A percentile compares a stretch with the other conserved stretches of the same genome.
These are phyloP conservation scores for Podilymbus podiceps DNA, from an alignment of 2,113 vertebrate species.

Conservation along the genomic window DNA sequence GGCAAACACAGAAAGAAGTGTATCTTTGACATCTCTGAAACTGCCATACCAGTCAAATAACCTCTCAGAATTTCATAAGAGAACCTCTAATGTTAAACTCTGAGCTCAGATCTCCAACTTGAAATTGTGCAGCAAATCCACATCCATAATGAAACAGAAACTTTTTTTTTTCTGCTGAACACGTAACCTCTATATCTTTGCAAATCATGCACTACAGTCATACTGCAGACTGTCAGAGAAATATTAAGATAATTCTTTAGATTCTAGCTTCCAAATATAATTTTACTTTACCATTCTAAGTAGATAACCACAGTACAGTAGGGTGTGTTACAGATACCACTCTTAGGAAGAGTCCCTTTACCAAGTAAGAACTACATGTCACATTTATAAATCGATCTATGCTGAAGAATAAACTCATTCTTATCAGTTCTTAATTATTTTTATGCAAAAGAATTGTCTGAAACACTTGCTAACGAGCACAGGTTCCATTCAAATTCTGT, in stretches of 20 bases:
- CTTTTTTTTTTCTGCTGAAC: not conserved
- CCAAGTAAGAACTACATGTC: not conserved
- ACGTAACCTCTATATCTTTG: not conserved
- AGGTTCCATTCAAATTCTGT: not conserved
- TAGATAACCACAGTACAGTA: not conserved
- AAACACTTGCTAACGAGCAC: not conserved
- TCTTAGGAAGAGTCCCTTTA: not conserved
- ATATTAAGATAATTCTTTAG: not conserved
- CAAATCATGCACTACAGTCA: not conserved
- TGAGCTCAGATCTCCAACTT: not conserved
- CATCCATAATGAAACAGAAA: not conserved
- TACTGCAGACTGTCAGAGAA: not conserved
- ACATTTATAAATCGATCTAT: not conserved
- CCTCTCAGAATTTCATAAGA: not conserved
- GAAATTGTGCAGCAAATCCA: not conserved
- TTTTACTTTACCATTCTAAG: not conserved
- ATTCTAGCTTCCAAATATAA: not conserved
- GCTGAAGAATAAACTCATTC: not conserved
- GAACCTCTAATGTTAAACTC: not conserved
- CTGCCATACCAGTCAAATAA: not conserved
- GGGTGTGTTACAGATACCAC: not conserved
- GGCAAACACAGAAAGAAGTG: not conserved
- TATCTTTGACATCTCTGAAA: not conserved
- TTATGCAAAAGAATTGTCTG: not conserved
- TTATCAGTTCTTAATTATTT: not conserved